Conservation (phyloP, 2,888 invertebrate genomes). For the Thelaira solivaga region DNA sequence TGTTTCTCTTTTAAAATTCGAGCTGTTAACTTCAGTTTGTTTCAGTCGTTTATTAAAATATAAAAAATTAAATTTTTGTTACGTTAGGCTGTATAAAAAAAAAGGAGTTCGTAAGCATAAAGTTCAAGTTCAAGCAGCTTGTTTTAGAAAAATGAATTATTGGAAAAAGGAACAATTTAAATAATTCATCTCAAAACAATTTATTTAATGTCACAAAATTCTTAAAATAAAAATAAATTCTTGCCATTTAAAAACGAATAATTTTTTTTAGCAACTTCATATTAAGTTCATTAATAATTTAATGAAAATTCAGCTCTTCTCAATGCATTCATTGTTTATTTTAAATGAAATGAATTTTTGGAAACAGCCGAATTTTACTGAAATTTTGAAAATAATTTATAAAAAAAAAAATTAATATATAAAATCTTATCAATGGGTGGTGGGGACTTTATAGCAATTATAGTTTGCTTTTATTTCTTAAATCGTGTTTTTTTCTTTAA, state of each 20-base stretch:
- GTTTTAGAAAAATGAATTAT: no score
- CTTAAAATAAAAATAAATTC: background rate
- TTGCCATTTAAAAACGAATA: conserved; percentile 24
- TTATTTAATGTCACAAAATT: background rate
- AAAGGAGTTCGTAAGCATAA: no score
- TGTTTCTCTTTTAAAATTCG: no score
- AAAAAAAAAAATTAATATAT: no score
- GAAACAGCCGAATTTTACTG: conserved; percentile 49
- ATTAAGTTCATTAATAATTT: conserved; percentile 26
- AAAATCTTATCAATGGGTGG: conserved; percentile 39
- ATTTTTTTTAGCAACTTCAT: conserved; percentile 51
- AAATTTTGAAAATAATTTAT: background rate
- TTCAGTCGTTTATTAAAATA: no score
- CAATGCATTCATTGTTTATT: conserved; percentile 33
- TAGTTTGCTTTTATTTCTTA: background rate
- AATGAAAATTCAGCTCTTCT: conserved; percentile 47
- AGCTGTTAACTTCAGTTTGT: no score
- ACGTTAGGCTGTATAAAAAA: no score
- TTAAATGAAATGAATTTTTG: conserved; percentile 36
- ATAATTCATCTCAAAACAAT: background rate
- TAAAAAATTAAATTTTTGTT: no score
- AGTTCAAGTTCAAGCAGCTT: no score
- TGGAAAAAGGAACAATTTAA: background rate
- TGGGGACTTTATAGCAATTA: conserved; percentile 41
- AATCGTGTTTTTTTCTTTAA: background rate